These are phyloP conservation scores for Florisuga fusca DNA, from an alignment of 2,797 vertebrate species.

Conservation along the genomic window DNA sequence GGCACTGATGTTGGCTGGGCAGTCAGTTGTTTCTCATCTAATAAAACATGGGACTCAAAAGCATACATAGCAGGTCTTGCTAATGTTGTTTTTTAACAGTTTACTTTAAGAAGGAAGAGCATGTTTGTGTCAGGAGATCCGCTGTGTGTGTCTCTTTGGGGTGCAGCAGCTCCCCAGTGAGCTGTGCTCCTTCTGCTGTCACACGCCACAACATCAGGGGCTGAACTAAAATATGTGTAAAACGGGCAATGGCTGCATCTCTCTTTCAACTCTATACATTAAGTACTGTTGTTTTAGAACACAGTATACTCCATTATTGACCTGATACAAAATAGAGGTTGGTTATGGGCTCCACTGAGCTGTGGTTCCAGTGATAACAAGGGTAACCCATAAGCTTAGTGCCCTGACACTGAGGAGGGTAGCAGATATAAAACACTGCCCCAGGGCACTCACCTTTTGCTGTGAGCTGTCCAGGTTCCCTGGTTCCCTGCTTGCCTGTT, in stretches of 20 bases:
- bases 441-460: not conserved
- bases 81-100: not conserved
- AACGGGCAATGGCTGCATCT: not conserved
- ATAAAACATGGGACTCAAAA: not conserved
- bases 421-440: not conserved
- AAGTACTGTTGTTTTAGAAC: not conserved
- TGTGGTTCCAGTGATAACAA: not conserved
- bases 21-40: not conserved
- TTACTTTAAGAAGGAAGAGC: not conserved
- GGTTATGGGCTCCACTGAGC: not conserved
- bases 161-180: not conserved
- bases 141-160: not conserved
- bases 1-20: not conserved
- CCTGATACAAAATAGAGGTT: not conserved
- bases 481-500: not conserved
- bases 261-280: not conserved
- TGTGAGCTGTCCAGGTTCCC: not conserved
- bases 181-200: not conserved
- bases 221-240: not conserved
- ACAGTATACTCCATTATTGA: not conserved
- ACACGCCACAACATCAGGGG: not conserved
- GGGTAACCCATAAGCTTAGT: not conserved
- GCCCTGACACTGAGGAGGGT: not conserved
- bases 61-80: not conserved
- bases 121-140: not conserved